phyloP scores from a whole-genome alignment of 2,888 invertebrate species.

The Pardosa pseudoannulata region DNA sequence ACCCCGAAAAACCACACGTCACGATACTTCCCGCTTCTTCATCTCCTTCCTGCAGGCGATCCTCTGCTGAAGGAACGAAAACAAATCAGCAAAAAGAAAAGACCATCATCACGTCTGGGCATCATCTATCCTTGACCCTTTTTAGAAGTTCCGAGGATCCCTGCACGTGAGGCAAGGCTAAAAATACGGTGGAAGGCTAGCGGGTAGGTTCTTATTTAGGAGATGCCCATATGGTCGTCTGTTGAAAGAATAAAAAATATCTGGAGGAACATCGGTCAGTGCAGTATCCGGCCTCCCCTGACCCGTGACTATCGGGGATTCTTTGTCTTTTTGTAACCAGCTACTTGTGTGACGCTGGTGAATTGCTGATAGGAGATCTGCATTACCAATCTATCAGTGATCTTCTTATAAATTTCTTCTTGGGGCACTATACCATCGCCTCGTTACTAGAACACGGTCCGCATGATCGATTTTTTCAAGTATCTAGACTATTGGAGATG shows the following conservation, averaged over 20 bases:
- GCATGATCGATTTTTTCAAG: too few relatives aligned
- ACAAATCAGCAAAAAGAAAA: background rate
- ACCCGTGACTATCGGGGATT: constrained; percentile 31
- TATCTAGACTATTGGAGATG: too few relatives aligned
- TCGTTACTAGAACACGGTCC: background rate
- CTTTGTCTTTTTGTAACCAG: constrained; percentile 30
- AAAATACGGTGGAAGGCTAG: constrained; percentile 23
- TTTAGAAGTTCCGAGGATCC: constrained; percentile 27
- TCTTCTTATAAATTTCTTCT: background rate
- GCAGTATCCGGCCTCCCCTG: constrained; percentile 34
- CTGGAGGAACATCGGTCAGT: background rate
- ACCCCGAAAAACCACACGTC: background rate
- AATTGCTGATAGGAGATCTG: background rate
- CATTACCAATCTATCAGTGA: background rate
- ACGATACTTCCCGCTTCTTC: background rate
- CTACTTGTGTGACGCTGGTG: constrained; percentile 14
- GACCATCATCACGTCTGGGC: background rate
- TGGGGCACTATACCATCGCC: background rate
- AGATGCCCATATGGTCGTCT: background rate
- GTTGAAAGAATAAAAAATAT: background rate
- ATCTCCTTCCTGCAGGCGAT: background rate
- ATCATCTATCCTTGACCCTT: constrained; percentile 49
- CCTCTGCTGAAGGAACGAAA: too few relatives aligned
- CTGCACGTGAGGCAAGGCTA: constrained; percentile 23
- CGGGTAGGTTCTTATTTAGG: background rate